phyloP scores from a whole-genome alignment of 2,113 vertebrate species.

The Istiophorus platypterus region DNA sequence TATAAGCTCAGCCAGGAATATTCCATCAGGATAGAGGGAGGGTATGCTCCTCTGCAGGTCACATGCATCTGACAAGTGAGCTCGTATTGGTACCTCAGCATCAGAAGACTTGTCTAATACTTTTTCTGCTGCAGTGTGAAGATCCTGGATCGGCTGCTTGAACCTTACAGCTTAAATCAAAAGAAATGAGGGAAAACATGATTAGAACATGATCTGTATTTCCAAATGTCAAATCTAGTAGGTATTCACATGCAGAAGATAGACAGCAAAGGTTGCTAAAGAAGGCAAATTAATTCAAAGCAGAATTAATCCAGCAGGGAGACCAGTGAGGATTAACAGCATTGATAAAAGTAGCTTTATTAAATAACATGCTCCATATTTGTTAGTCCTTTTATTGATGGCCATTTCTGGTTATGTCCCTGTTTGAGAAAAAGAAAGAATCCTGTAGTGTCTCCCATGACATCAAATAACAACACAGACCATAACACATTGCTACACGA shows the following conservation, averaged over 20 bases:
- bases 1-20: slow-evolving; percentile 55
- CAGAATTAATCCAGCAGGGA: neutral
- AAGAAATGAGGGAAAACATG: neutral
- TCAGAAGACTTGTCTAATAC: neutral
- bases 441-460: neutral
- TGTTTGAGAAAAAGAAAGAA: slow-evolving; percentile 4
- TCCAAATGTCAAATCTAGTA: neutral
- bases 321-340: neutral
- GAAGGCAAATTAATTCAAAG: neutral
- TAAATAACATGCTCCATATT: neutral
- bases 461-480: neutral
- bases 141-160: slow-evolving; percentile 61
- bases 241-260: neutral
- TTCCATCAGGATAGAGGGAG: slow-evolving; percentile 48
- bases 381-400: neutral
- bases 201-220: neutral
- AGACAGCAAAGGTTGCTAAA: neutral
- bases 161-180: slow-evolving; percentile 67
- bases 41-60: slow-evolving; percentile 1
- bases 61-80: neutral
- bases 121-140: slow-evolving; percentile 24
- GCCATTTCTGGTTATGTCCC: slow-evolving; percentile 21
- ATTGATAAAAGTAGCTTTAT: neutral
- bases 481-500: slow-evolving; percentile 40
- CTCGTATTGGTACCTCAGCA: neutral